Percentiles rank a stretch among this genome's conserved stretches.
Conservation (phyloP, 1,140 invertebrate species). For the Oreohelix idahoensis region DNA sequence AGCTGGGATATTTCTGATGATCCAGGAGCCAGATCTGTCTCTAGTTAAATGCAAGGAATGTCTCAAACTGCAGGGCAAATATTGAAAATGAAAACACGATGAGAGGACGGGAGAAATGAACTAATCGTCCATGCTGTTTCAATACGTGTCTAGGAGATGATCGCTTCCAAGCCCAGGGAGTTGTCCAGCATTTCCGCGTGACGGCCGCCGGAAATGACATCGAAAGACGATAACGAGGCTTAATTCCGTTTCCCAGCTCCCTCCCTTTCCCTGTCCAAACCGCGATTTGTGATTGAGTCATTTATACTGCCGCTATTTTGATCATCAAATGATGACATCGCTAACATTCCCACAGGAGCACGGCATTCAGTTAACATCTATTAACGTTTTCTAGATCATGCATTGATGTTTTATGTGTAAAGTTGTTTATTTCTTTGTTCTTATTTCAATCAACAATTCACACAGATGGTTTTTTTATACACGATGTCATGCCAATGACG, state of each 20-base stretch:
- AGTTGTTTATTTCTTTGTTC: no score
- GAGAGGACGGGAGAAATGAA: neutral
- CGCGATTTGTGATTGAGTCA: no score
- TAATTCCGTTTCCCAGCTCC: neutral
- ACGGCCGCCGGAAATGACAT: neutral
- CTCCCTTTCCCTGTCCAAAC: no score
- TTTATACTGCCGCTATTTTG: no score
- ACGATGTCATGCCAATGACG: no score
- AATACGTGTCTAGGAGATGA: neutral
- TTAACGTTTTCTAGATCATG: no score
- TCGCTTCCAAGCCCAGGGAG: neutral
- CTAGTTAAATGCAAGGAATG: neutral
- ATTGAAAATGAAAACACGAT: slow-evolving; percentile 7
- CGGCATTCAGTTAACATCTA: no score
- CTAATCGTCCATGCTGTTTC: slow-evolving; percentile 8
- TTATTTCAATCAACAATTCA: no score
- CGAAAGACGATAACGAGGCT: neutral
- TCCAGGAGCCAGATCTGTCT: neutral
- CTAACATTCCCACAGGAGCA: no score
- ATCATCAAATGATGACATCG: no score
- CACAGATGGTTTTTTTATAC: no score
- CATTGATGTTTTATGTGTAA: no score
- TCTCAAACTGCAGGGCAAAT: neutral
- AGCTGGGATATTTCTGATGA: neutral
- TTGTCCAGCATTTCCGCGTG: slow-evolving; percentile 1